These are phyloP conservation scores for Aphelenchoides bicaudatus DNA, from an alignment of 2,888 invertebrate genomes.

Conservation along the genomic window DNA sequence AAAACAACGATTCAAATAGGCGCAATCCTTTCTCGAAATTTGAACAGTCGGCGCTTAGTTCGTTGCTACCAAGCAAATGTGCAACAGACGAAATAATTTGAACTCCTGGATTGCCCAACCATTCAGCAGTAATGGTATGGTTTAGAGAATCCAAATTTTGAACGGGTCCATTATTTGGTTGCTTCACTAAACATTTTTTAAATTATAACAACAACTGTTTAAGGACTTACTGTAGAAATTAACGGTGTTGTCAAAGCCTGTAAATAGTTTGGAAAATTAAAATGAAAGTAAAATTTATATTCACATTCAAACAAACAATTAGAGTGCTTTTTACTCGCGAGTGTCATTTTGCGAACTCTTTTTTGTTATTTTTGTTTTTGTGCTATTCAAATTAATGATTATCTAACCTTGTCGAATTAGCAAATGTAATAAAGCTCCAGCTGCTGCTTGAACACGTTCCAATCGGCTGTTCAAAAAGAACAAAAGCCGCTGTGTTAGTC, in stretches of 20 bases:
- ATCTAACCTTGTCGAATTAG: conserved; percentile 53
- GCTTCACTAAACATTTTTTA: background rate
- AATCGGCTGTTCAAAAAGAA: conserved; percentile 51
- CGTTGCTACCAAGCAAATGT: conserved; percentile 80
- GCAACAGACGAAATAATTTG: conserved; percentile 92
- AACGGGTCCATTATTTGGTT: background rate
- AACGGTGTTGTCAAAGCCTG: conserved; percentile 19
- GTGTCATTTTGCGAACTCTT: too few species aligned
- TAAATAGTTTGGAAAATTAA: too few species aligned
- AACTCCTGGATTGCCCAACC: conserved; percentile 44
- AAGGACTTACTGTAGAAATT: background rate
- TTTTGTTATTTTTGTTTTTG: too few species aligned
- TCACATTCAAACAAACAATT: too few species aligned
- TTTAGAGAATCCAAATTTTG: background rate
- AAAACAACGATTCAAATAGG: conserved; percentile 46
- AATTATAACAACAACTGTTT: background rate
- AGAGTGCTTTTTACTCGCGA: too few species aligned
- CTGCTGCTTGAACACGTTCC: conserved; percentile 51
- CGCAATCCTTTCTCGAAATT: conserved; percentile 88
- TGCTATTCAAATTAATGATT: too few species aligned
- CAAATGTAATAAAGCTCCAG: conserved; percentile 56
- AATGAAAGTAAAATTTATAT: too few species aligned
- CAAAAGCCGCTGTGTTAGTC: conserved; percentile 50
- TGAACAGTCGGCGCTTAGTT: conserved; percentile 73
- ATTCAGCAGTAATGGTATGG: conserved; percentile 16